A percentile compares a stretch with the other conserved stretches of the same genome.
These are phyloP conservation scores for Protobothrops flavoviridis DNA, from an alignment of 2,113 vertebrate species.

Conservation along the genomic window DNA sequence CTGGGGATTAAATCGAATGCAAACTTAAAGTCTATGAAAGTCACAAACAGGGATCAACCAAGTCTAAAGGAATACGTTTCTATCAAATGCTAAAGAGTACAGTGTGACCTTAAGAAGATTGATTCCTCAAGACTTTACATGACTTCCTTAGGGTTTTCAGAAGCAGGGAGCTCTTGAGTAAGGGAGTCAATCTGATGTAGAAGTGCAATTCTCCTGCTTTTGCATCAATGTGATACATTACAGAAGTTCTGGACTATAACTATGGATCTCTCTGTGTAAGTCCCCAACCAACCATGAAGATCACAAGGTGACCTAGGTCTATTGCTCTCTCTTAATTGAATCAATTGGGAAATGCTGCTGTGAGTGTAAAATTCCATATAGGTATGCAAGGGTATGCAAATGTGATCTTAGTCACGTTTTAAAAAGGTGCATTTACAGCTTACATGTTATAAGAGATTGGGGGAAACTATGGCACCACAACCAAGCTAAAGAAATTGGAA, in stretches of 20 bases:
- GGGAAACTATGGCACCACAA: not conserved
- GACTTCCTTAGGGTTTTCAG: not conserved
- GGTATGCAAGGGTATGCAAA: not conserved
- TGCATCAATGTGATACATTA: not conserved
- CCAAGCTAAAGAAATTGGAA: not conserved
- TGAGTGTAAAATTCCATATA: not conserved
- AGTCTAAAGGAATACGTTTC: not conserved
- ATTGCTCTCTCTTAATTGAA: not conserved
- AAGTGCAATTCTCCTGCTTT: not conserved
- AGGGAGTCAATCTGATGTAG: not conserved
- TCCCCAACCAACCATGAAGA: not conserved
- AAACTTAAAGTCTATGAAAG: not conserved
- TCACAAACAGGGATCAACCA: not conserved
- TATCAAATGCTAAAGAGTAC: not conserved
- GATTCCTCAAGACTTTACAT: not conserved
- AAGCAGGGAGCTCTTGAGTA: not conserved
- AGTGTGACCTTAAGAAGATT: not conserved
- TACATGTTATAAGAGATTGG: not conserved
- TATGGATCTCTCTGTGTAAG: not conserved
- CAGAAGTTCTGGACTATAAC: not conserved
- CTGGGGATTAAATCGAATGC: not conserved
- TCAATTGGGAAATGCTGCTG: not conserved
- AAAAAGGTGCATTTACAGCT: not conserved
- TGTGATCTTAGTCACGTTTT: not conserved
- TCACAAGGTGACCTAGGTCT: not conserved